phyloP scores from a whole-genome alignment of 2,888 invertebrate species.

The Esperia sulphurella region DNA sequence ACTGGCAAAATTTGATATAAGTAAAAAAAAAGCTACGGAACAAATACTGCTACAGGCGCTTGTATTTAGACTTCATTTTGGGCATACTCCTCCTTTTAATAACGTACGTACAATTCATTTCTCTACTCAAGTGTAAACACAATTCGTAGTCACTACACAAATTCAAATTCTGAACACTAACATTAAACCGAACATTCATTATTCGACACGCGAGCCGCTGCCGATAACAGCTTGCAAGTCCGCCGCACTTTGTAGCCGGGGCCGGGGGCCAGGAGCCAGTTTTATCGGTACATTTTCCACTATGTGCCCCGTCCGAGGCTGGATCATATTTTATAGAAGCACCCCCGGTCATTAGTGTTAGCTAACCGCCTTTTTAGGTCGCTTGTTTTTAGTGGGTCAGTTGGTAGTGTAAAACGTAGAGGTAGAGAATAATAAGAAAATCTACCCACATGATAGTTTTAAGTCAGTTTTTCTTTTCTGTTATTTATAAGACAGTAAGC shows the following conservation, averaged over 20 bases:
- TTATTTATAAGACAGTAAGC: no score
- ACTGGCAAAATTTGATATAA: no score
- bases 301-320: background rate
- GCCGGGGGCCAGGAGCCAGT: conserved; percentile 8
- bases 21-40: no score
- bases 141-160: conserved; percentile 11
- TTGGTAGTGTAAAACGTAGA: no score
- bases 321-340: conserved; percentile 27
- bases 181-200: conserved; percentile 23
- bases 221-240: conserved; percentile 34
- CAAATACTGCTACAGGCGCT: no score
- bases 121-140: background rate
- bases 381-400: conserved; percentile 10
- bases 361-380: conserved; percentile 26
- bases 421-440: no score
- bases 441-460: no score
- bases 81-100: no score
- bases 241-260: conserved; percentile 19
- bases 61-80: no score
- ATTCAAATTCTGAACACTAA: conserved; percentile 29
- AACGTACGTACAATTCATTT: no score
- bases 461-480: no score
- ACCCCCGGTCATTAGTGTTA: conserved; percentile 26
- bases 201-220: conserved; percentile 18
- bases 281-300: conserved; percentile 22